These are phyloP conservation scores for Tenodera sinensis DNA, from an alignment of 2,888 invertebrate genomes.

Conservation along the genomic window DNA sequence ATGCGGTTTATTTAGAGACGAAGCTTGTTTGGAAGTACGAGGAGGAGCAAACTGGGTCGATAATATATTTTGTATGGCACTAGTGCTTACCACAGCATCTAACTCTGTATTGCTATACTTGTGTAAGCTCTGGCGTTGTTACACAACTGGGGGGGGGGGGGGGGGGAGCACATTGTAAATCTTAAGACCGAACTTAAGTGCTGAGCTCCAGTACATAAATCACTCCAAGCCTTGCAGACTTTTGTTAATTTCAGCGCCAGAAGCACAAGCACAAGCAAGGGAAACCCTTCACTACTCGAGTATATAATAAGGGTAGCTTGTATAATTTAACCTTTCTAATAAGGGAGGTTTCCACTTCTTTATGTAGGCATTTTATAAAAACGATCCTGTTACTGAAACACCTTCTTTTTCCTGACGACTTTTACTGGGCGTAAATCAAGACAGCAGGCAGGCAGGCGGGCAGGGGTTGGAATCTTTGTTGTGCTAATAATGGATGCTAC, in stretches of 20 bases:
- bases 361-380: slow-evolving; percentile 13
- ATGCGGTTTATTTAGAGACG: too few relatives aligned
- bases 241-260: slow-evolving; percentile 5
- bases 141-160: neutral
- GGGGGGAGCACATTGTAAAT: neutral
- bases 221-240: neutral
- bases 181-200: neutral
- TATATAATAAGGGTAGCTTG: neutral
- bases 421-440: slow-evolving; percentile 13
- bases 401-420: neutral
- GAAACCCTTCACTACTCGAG: neutral
- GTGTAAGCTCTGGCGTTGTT: too few relatives aligned
- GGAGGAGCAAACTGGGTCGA: neutral
- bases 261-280: too few relatives aligned
- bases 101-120: neutral
- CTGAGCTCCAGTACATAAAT: slow-evolving; percentile 10
- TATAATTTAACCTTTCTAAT: slow-evolving; percentile 11
- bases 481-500: too few relatives aligned
- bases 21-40: too few relatives aligned
- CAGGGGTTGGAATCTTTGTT: neutral
- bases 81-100: neutral
- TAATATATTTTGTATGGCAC: neutral
- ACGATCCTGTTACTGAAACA: slow-evolving; percentile 4
- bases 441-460: too few relatives aligned
- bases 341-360: neutral